Evolutionary conservation across 2,888 invertebrate species (phyloP).

Genomic region (Mesochorus sp.): DNA sequence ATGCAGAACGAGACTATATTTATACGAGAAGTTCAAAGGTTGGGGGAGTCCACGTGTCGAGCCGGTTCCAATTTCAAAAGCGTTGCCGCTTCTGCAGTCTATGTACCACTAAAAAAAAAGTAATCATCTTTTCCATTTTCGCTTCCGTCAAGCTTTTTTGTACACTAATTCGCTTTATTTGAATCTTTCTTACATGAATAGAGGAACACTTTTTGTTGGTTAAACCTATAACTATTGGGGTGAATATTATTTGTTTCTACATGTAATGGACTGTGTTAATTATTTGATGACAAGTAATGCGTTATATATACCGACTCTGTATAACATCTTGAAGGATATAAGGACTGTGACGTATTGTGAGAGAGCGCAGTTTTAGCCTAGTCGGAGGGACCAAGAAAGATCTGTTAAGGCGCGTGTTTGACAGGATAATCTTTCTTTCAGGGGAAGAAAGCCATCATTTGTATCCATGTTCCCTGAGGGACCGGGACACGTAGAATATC

Average conservation of each 20-base stretch:
- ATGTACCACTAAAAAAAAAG: neutral
- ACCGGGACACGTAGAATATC: slow-evolving; percentile 14
- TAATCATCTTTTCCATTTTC: neutral
- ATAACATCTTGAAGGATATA: neutral
- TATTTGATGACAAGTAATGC: neutral
- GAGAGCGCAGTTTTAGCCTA: neutral
- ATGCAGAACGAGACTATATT: slow-evolving; percentile 24
- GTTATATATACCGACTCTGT: neutral
- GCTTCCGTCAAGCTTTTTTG: neutral
- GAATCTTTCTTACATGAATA: neutral
- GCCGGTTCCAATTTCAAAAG: slow-evolving; percentile 48
- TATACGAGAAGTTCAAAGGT: slow-evolving; percentile 30
- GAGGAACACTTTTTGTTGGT: neutral
- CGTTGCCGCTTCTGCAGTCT: slow-evolving; percentile 12
- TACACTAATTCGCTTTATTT: slow-evolving; percentile 37
- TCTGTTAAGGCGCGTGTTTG: slow-evolving; percentile 41
- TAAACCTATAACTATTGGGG: neutral
- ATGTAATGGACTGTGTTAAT: neutral
- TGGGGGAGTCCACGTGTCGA: slow-evolving; percentile 41
- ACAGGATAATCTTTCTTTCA: slow-evolving; percentile 49
- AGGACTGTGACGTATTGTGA: neutral
- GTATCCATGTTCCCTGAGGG: slow-evolving; percentile 34
- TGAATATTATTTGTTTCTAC: slow-evolving; percentile 7
- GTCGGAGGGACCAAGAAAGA: neutral
- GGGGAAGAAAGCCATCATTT: neutral